Percentiles rank a stretch among this genome's conserved stretches.
Conservation (phyloP, 2,888 invertebrate genomes). For the Anthrax anthrax region DNA sequence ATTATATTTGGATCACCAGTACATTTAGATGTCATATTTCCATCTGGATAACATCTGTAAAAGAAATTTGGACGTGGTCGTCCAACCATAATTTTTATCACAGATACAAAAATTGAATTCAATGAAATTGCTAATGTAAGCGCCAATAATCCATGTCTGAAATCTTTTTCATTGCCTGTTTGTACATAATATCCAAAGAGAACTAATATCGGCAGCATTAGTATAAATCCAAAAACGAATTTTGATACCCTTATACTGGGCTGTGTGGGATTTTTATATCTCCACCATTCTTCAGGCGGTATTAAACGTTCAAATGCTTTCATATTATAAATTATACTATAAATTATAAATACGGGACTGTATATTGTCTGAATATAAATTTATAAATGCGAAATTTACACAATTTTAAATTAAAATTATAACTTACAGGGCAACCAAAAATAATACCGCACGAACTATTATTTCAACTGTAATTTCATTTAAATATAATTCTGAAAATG, state of each 20-base stretch:
- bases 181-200: not conserved
- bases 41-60: slow-evolving; percentile 64
- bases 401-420: no score
- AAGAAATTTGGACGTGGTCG: slow-evolving; percentile 68
- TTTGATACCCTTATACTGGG: not conserved
- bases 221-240: not conserved
- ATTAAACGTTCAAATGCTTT: not conserved
- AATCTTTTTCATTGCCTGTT: not conserved
- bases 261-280: not conserved
- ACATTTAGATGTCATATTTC: slow-evolving; percentile 42
- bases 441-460: not conserved
- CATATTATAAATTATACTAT: not conserved
- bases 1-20: slow-evolving; percentile 45
- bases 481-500: no score
- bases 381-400: no score
- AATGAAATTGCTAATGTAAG: not conserved
- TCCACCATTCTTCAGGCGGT: slow-evolving; percentile 5
- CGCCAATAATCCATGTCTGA: not conserved
- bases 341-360: not conserved
- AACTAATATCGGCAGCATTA: not conserved
- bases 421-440: not conserved
- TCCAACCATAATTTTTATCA: not conserved
- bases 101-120: not conserved
- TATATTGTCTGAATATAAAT: no score
- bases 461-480: not conserved